These are phyloP conservation scores for Ceratotherium simum DNA, from an alignment of 2,113 vertebrate genomes.

Conservation along the genomic window DNA sequence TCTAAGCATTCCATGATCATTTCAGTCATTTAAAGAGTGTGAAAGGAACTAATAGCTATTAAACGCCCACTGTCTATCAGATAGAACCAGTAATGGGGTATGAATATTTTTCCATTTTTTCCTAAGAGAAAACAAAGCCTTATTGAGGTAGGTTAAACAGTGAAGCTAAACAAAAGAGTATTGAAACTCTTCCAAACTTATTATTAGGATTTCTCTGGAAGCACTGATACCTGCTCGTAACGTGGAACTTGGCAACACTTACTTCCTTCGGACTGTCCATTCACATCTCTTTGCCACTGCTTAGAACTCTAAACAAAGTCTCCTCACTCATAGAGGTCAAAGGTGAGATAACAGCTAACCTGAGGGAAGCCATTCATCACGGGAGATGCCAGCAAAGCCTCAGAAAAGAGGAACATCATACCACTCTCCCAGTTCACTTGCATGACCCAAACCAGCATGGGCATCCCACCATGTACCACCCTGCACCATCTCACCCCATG, in stretches of 20 bases:
- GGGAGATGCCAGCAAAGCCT: neutral
- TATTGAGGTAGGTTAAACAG: constrained; percentile 37
- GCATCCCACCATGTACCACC: neutral
- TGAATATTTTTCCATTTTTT: neutral
- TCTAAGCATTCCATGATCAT: neutral
- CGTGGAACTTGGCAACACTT: neutral
- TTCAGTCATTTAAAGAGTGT: constrained; percentile 8
- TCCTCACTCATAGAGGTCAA: neutral
- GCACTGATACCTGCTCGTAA: neutral
- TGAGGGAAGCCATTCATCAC: neutral
- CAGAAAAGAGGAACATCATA: neutral
- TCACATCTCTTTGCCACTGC: neutral
- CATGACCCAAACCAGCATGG: neutral
- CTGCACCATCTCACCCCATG: no score
- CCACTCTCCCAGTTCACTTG: neutral
- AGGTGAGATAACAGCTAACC: neutral
- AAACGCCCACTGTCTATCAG: neutral
- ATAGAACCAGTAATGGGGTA: constrained; percentile 13
- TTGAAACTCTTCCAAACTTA: constrained; percentile 26
- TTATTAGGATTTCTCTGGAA: constrained; percentile 44
- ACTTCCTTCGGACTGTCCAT: neutral
- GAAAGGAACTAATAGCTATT: constrained; percentile 2
- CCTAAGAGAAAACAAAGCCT: constrained; percentile 50
- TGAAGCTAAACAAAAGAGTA: constrained; percentile 37
- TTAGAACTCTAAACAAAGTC: neutral